phyloP scores from a whole-genome alignment of 1,140 invertebrate species.

The Ips typographus region DNA sequence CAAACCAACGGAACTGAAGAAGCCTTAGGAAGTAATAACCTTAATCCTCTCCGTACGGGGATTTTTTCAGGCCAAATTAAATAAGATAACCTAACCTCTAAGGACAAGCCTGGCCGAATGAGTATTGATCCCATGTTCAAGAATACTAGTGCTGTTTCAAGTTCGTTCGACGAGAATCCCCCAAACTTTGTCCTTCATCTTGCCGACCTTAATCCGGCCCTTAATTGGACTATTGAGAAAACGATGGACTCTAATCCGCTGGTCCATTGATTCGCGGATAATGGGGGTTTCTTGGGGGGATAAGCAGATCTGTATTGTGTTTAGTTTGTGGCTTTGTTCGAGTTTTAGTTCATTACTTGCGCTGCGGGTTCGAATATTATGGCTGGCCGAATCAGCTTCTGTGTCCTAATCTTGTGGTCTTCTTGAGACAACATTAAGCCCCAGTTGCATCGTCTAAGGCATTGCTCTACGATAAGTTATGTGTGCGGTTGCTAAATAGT shows the following conservation, averaged over 20 bases:
- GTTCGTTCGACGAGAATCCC: constrained; percentile 3
- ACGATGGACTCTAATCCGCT: constrained; percentile 42
- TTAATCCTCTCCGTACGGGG: background rate
- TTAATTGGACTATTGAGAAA: constrained; percentile 34
- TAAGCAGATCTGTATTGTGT: constrained; percentile 51
- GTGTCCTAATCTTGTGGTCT: constrained; percentile 16
- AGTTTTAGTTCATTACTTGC: constrained; percentile 48
- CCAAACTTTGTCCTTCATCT: constrained; percentile 27
- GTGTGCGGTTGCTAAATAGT: too few species aligned
- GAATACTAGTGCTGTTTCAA: constrained; percentile 15
- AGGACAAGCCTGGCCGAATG: constrained; percentile 20
- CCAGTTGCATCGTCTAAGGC: background rate
- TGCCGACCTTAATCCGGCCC: constrained; percentile 26
- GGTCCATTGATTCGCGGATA: constrained; percentile 50
- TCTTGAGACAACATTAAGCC: constrained; percentile 15
- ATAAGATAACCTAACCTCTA: constrained; percentile 10
- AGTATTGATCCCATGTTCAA: constrained; percentile 15
- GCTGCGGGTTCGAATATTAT: constrained; percentile 18
- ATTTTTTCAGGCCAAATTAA: constrained; percentile 2
- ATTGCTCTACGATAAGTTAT: too few species aligned
- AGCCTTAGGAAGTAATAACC: background rate
- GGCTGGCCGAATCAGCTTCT: constrained; percentile 17
- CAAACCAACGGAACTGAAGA: too few species aligned
- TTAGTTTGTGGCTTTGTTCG: constrained; percentile 49
- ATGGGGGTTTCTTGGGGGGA: constrained; percentile 48